Conservation (phyloP, 53 echinoderm and acorn worm genomes). For the Stichopus horrens region DNA sequence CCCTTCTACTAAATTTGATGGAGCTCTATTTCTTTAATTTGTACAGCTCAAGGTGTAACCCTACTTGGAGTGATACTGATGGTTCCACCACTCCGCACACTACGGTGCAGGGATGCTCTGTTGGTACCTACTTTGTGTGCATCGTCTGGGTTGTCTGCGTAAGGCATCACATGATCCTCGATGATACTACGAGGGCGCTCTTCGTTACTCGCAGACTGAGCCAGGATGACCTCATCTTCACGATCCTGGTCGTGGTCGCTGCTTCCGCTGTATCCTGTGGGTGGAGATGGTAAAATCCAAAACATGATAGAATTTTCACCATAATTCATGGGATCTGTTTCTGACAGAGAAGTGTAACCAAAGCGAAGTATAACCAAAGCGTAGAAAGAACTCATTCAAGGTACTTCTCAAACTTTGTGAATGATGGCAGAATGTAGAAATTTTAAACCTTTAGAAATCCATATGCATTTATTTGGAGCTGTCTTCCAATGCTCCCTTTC, state of each 20-base stretch:
- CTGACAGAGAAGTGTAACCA: not conserved
- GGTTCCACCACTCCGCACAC: no score
- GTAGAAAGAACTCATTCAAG: no score
- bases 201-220: conserved; percentile 57
- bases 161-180: conserved; percentile 71
- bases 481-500: no score
- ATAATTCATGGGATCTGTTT: not conserved
- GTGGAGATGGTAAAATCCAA: not conserved
- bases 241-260: conserved; percentile 59
- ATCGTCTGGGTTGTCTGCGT: conserved; percentile 79
- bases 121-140: conserved; percentile 3
- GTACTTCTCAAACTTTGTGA: no score
- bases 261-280: conserved; percentile 63
- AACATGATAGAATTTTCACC: not conserved
- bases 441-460: no score
- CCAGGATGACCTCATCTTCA: conserved; percentile 68
- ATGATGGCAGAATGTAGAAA: no score
- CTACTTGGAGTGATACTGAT: no score
- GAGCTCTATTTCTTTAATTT: no score
- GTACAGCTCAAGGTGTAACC: no score
- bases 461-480: no score
- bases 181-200: conserved; percentile 85
- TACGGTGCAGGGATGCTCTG: no score
- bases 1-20: no score
- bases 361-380: not conserved